These are phyloP conservation scores for Gavialis gangeticus DNA, from an alignment of 2,113 vertebrate genomes.

Conservation along the genomic window DNA sequence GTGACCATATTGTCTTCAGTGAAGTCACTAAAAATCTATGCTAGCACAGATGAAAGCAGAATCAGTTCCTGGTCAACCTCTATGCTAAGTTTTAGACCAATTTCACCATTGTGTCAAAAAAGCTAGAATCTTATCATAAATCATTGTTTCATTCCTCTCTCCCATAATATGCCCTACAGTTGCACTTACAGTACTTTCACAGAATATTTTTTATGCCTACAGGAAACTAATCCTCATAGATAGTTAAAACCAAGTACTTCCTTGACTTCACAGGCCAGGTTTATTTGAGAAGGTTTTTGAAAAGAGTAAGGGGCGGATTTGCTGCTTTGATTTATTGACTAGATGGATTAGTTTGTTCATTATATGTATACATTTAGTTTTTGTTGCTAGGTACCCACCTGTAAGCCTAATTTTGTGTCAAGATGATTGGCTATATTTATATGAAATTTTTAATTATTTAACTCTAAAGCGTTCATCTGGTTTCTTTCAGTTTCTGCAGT, in stretches of 20 bases:
- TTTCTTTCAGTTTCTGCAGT: too few relatives aligned
- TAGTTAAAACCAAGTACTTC: not conserved
- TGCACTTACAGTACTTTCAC: too few relatives aligned
- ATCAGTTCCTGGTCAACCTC: not conserved
- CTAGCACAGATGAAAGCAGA: not conserved
- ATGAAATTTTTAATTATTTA: too few relatives aligned
- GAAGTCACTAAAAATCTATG: not conserved
- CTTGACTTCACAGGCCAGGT: not conserved
- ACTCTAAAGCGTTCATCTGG: too few relatives aligned
- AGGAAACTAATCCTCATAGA: not conserved
- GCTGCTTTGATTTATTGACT: too few relatives aligned
- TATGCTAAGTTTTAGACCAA: not conserved
- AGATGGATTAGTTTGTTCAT: too few relatives aligned
- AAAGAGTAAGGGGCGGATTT: not conserved
- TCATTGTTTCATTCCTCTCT: not conserved
- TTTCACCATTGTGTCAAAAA: not conserved
- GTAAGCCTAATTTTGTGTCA: too few relatives aligned
- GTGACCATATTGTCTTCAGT: not conserved
- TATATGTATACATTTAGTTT: too few relatives aligned
- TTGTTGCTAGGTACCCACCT: too few relatives aligned
- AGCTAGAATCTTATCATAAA: not conserved
- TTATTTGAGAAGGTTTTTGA: not conserved
- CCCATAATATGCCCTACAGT: not conserved
- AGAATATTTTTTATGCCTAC: too few relatives aligned
- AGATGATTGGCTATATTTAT: too few relatives aligned